Base-by-base conservation (phyloP, 2,888 invertebrate genomes). In the Euplexia lucipara region DNA sequence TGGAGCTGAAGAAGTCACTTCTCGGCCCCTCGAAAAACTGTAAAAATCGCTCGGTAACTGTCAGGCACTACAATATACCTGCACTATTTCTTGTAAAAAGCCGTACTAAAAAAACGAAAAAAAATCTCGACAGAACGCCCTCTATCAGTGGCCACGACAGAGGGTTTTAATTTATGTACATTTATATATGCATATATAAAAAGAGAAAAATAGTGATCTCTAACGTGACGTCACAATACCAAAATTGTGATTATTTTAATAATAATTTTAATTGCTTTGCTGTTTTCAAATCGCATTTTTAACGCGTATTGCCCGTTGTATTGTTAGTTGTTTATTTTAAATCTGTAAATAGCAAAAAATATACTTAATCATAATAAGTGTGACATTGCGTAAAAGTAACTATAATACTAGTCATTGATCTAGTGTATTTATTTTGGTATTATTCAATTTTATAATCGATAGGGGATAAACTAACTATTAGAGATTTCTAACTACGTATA, bases 101-200 rank as follows among this genome's bases (percentile, higher is more conserved):
- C 90, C 92, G 92, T 92, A 91, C 89, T 85, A 81, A 81, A 87
- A 86, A 90, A 88, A 83, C 83, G 81, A 77, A 89, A 88, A 88
- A 85, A 89, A 86, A 86, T 83, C 88, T 90, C 92, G 91, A 94
- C 90, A 84, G 83, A 84, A 85, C 88, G 83, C 91, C 93, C 92
- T 92, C 94, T 91, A 86, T 92, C 92, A 75, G 93, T 93, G 95
- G 95, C 95, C 95, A 94, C 93, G 93, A 87, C 90, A 90, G 95
- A 87, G 87, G 86, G 83, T 80, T 85, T 75, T 85, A 82, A 86
- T 81, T 83, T 85, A 85, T 84, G 86, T 86, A 86, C 85, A 86
- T 88, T 90, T 91, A 92, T 94, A 94, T 95, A 94, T 94, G 92
- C 93, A 94, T 94, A 94, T 94, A 92, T 94, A 91, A 92, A 92